Conservation (phyloP, 2,888 invertebrate species). For the Zhuqinia jingwanae region DNA sequence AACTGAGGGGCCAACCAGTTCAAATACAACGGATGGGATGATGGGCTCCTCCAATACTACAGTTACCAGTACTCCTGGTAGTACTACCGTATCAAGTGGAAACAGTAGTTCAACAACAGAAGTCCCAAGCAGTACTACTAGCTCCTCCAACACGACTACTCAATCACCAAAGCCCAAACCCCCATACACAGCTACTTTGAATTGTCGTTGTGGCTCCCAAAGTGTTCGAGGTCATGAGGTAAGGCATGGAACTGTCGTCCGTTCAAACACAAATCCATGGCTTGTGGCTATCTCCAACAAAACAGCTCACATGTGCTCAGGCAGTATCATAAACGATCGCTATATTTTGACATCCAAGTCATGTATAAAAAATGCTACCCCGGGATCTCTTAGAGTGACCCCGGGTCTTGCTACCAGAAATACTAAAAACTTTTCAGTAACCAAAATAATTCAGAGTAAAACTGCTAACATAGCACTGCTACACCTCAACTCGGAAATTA, state of each 20-base stretch:
- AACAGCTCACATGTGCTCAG: slow-evolving; percentile 67
- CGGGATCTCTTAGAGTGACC: slow-evolving; percentile 37
- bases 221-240: slow-evolving; percentile 60
- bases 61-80: background rate
- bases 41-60: background rate
- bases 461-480: slow-evolving; percentile 63
- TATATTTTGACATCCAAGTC: slow-evolving; percentile 67
- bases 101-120: background rate
- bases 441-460: slow-evolving; percentile 43
- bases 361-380: slow-evolving; percentile 19
- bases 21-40: background rate
- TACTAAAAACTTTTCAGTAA: slow-evolving; percentile 42
- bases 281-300: slow-evolving; percentile 59
- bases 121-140: background rate
- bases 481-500: slow-evolving; percentile 48
- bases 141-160: slow-evolving; percentile 12
- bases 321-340: slow-evolving; percentile 68
- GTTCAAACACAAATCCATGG: slow-evolving; percentile 70
- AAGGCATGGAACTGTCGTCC: slow-evolving; percentile 51
- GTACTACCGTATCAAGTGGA: background rate
- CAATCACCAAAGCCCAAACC: slow-evolving; percentile 37
- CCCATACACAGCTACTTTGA: slow-evolving; percentile 65
- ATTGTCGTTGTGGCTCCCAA: slow-evolving; percentile 72
- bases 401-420: slow-evolving; percentile 53
- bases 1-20: background rate